phyloP scores from a whole-genome alignment of 2,888 invertebrate species.

The Mantis religiosa region DNA sequence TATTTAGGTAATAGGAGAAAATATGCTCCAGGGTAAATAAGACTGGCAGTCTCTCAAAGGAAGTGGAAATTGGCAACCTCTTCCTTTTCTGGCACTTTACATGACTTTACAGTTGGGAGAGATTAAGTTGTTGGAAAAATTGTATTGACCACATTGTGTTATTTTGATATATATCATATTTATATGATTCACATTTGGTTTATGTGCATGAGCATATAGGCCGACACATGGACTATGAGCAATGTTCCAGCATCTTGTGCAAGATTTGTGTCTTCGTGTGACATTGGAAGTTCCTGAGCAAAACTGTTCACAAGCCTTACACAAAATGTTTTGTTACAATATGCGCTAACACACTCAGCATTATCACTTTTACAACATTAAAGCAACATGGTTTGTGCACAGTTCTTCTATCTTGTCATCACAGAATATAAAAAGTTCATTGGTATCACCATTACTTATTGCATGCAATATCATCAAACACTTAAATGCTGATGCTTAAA shows the following conservation, averaged over 20 bases:
- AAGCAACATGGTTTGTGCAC: neutral
- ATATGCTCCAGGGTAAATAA: no score
- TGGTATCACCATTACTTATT: neutral
- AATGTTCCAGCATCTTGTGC: neutral
- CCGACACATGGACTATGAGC: neutral
- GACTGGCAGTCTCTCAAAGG: no score
- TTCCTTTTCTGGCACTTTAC: no score
- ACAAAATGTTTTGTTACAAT: neutral
- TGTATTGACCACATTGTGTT: neutral
- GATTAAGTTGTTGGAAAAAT: no score
- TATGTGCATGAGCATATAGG: neutral
- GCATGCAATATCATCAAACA: neutral
- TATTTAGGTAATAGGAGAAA: no score
- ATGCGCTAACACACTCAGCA: neutral
- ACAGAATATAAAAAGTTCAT: neutral
- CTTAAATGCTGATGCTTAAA: neutral
- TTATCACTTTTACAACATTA: neutral
- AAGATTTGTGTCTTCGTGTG: neutral
- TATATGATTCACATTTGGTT: neutral
- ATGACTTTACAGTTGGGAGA: no score
- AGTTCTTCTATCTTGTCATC: neutral
- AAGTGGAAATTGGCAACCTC: no score
- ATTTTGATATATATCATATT: neutral
- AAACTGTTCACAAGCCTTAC: neutral
- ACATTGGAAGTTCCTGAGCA: neutral